phyloP scores from a whole-genome alignment of 2,113 vertebrate genomes.

The Calyptommatus sinebrachiatus region DNA sequence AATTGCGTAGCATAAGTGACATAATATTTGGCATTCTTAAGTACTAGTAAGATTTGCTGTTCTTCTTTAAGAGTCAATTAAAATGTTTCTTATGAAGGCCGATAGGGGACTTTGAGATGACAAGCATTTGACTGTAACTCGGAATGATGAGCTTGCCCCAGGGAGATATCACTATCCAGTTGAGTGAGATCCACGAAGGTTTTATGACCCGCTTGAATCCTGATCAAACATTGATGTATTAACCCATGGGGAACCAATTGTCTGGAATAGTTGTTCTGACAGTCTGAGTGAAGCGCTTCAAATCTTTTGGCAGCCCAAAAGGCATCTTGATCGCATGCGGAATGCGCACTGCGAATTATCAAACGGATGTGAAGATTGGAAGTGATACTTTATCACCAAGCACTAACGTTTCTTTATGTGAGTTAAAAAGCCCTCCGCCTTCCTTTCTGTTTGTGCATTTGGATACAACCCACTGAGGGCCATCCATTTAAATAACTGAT shows the following conservation, averaged over 20 bases:
- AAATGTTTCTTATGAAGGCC: slow-evolving; percentile 65
- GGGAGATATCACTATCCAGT: slow-evolving; percentile 78
- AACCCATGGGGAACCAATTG: slow-evolving; percentile 78
- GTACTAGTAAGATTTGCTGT: slow-evolving; percentile 55
- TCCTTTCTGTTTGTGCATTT: neutral
- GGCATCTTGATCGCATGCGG: slow-evolving; percentile 57
- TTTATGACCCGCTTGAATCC: slow-evolving; percentile 82
- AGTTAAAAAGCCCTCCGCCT: neutral
- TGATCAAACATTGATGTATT: slow-evolving; percentile 75
- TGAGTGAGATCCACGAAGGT: slow-evolving; percentile 75
- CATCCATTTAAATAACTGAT: slow-evolving; percentile 21
- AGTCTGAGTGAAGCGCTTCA: slow-evolving; percentile 74
- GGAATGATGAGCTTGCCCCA: slow-evolving; percentile 75
- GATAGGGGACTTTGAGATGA: slow-evolving; percentile 74
- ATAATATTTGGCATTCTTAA: slow-evolving; percentile 59
- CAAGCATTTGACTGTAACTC: slow-evolving; percentile 72
- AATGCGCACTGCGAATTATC: slow-evolving; percentile 63
- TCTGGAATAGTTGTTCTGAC: slow-evolving; percentile 77
- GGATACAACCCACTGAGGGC: slow-evolving; percentile 32
- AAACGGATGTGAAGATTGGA: slow-evolving; percentile 46
- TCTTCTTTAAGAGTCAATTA: slow-evolving; percentile 62
- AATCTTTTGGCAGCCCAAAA: slow-evolving; percentile 65
- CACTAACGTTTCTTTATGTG: neutral
- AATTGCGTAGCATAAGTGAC: slow-evolving; percentile 49
- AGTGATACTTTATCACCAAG: slow-evolving; percentile 44